Base-by-base conservation (phyloP, 2,888 invertebrate species). In the Pseudococcus jackbeardsleyi region DNA sequence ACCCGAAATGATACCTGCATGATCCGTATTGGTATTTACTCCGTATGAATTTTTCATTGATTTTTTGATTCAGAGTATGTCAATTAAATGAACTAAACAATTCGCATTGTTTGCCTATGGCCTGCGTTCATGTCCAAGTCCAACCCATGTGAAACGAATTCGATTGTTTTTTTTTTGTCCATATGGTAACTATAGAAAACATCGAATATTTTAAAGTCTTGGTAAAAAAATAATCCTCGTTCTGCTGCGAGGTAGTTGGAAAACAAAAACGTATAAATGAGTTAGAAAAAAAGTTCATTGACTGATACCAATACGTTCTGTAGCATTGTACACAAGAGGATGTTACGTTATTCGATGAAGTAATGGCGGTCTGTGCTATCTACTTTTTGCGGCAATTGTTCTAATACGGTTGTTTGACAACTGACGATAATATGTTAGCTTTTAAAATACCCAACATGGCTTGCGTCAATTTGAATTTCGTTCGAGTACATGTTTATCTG, bases 371-470 rank as follows among this genome's bases (percentile, higher is more conserved):
- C 33, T 33, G 33, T 72, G 72, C 17, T 72, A 15, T 72, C 33
- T 72, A 72, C 39, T 72, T 72, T 72, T 33, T 72, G 72, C 72
- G 33, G 33, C 72, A 72, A 72, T 72, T 72, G 72, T 72, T 72
- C 72, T 72, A 72, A 72, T 33, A 72, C 72, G 33, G 72, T 72
- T 72, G 72, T 72, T 72, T 72, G 72, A 72, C 72, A 72, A 72
- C 72, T 72, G 72, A 72, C 72, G 72, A 72, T 72, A 72, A 72
- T 72, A 72, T 72, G 72, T 72, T 72, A 72, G 39, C 72, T 72
- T 72, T 72, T 72, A 17, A 68, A 72, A 68, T 42, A 72, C 33
- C 22, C 8, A 72, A 72, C 72, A 72, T 72, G 72, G 72, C 72
- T 72, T 72, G 72, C 72, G 33, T 72, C 39, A 72, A 72, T 72